Conservation (phyloP, 2,797 vertebrate species). For the Urocyon cinereoargenteus region DNA sequence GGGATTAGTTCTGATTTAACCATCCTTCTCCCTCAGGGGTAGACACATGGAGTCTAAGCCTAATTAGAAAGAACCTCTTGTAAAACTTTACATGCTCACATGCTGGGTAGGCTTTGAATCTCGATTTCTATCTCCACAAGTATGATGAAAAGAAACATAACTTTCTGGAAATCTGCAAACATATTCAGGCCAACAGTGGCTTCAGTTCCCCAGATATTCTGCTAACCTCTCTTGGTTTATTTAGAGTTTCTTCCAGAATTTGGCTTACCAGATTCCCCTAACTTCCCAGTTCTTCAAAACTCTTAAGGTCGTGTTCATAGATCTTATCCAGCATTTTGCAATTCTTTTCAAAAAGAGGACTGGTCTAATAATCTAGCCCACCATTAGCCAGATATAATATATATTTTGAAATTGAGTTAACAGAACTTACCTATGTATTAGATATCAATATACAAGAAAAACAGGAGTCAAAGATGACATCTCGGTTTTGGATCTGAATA, state of each 20-base stretch:
- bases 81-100: not conserved
- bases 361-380: constrained; percentile 3
- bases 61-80: not conserved
- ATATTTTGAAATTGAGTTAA: not conserved
- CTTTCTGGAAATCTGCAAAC: constrained; percentile 1
- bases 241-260: constrained; percentile 28
- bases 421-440: not conserved
- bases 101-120: not conserved
- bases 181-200: not conserved
- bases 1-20: not conserved
- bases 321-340: not conserved
- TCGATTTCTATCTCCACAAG: constrained; percentile 4
- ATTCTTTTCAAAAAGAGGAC: constrained; percentile 11
- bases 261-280: not conserved
- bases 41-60: not conserved
- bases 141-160: not conserved
- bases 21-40: not conserved
- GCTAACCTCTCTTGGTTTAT: constrained; percentile 2
- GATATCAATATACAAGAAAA: not conserved
- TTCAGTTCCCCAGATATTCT: not conserved
- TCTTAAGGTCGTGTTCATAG: not conserved
- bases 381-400: not conserved
- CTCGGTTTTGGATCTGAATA: not conserved
- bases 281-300: constrained; percentile 9
- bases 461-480: not conserved